These are phyloP conservation scores for Anneissia japonica DNA, from an alignment of 35 echinoderm and acorn worm species.

Conservation along the genomic window DNA sequence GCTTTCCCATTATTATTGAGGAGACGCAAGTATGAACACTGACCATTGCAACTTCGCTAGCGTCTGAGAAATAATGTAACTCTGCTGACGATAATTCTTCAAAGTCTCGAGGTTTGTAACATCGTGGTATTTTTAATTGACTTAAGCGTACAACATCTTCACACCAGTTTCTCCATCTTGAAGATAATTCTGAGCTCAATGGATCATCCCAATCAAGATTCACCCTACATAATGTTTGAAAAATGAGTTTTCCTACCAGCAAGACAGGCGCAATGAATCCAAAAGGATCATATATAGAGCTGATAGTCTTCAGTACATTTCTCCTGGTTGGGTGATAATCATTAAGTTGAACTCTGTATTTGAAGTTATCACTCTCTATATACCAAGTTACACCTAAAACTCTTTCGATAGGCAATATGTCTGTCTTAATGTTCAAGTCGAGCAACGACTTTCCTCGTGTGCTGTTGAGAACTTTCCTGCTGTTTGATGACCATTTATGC, in stretches of 20 bases:
- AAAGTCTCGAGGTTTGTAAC: background rate
- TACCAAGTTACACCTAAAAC: constrained; percentile 25
- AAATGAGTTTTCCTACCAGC: background rate
- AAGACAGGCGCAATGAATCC: constrained; percentile 11
- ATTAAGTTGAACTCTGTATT: constrained; percentile 19
- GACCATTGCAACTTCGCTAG: background rate
- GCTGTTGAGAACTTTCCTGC: background rate
- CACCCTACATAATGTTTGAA: background rate
- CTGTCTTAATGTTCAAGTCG: background rate
- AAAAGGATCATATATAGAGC: constrained; percentile 42
- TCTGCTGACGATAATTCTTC: too few relatives aligned
- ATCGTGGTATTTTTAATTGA: background rate
- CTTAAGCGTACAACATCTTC: background rate
- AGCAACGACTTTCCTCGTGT: background rate
- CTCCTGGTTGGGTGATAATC: constrained; percentile 5
- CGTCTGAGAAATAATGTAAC: too few relatives aligned
- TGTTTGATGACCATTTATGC: constrained; percentile 16
- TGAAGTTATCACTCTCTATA: constrained; percentile 28
- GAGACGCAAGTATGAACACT: background rate
- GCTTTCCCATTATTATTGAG: background rate
- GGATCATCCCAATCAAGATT: background rate
- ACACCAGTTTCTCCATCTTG: background rate
- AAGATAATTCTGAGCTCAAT: background rate
- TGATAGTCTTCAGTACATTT: constrained; percentile 20
- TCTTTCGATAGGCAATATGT: constrained; percentile 10